phyloP scores from a whole-genome alignment of 2,113 vertebrate species.

The Bettongia penicillata region DNA sequence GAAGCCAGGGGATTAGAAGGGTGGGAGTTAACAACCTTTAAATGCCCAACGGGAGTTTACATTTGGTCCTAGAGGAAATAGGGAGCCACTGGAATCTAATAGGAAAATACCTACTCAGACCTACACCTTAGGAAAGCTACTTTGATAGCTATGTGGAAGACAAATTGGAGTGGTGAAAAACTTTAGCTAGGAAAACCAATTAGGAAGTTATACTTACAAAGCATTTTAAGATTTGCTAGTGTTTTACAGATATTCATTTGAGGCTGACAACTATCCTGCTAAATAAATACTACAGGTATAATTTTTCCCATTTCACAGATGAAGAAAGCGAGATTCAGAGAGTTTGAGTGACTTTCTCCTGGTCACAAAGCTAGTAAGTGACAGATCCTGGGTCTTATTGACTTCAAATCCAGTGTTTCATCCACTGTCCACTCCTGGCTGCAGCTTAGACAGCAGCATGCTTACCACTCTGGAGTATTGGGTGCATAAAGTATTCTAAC shows the following conservation, averaged over 20 bases:
- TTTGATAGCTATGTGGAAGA: neutral
- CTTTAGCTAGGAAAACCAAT: neutral
- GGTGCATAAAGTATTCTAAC: neutral
- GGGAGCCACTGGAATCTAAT: neutral
- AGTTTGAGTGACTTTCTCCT: neutral
- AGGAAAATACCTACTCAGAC: neutral
- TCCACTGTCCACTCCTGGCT: neutral
- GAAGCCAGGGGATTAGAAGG: neutral
- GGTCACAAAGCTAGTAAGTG: neutral
- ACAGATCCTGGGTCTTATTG: neutral
- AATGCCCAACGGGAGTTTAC: neutral
- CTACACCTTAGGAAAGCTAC: neutral
- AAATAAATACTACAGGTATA: neutral
- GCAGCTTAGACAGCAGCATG: neutral
- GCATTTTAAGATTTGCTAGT: neutral
- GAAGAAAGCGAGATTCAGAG: neutral
- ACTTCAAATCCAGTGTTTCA: neutral
- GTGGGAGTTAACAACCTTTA: neutral
- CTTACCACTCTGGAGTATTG: neutral
- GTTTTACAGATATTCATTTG: neutral
- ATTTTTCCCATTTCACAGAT: neutral
- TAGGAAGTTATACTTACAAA: neutral
- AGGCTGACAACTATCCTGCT: neutral
- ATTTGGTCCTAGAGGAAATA: neutral
- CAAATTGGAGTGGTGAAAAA: neutral